These are phyloP conservation scores for Ecliptopera silaceata DNA, from an alignment of 2,888 invertebrate genomes.

Conservation along the genomic window DNA sequence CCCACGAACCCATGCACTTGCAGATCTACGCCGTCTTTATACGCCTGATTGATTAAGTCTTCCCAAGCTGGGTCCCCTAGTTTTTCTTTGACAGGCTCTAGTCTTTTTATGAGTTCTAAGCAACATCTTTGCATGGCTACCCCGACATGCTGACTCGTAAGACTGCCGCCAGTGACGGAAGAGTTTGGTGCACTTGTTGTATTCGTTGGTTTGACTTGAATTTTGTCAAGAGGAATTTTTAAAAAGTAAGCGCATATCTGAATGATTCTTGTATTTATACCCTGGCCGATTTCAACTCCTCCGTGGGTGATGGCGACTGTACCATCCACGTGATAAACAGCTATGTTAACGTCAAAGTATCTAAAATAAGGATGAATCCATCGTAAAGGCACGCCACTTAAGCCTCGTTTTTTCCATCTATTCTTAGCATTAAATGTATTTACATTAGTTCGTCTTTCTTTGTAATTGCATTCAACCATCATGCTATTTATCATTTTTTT, in stretches of 20 bases:
- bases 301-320: conserved; percentile 84
- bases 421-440: conserved; percentile 84
- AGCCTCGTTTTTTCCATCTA: conserved; percentile 88
- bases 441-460: conserved; percentile 69
- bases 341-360: conserved; percentile 34
- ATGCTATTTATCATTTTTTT: conserved; percentile 76
- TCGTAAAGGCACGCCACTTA: conserved; percentile 82
- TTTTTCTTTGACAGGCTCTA: conserved; percentile 38
- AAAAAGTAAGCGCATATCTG: conserved; percentile 85
- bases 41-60: conserved; percentile 73
- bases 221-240: conserved; percentile 84
- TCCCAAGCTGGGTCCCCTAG: conserved; percentile 69
- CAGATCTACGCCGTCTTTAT: conserved; percentile 51
- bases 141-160: conserved; percentile 49
- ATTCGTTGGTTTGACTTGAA: conserved; percentile 85
- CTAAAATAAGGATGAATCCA: conserved; percentile 61
- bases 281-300: conserved; percentile 77
- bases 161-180: conserved; percentile 85
- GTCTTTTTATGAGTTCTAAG: conserved; percentile 35
- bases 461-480: conserved; percentile 76
- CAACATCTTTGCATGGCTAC: conserved; percentile 44
- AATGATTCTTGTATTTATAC: conserved; percentile 87
- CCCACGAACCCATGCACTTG: conserved; percentile 49
- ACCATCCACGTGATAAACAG: conserved; percentile 76
- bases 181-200: conserved; percentile 85